Evolutionary conservation across 2,888 invertebrate genomes (phyloP).

Genomic region (Anagyrus pseudococci): DNA sequence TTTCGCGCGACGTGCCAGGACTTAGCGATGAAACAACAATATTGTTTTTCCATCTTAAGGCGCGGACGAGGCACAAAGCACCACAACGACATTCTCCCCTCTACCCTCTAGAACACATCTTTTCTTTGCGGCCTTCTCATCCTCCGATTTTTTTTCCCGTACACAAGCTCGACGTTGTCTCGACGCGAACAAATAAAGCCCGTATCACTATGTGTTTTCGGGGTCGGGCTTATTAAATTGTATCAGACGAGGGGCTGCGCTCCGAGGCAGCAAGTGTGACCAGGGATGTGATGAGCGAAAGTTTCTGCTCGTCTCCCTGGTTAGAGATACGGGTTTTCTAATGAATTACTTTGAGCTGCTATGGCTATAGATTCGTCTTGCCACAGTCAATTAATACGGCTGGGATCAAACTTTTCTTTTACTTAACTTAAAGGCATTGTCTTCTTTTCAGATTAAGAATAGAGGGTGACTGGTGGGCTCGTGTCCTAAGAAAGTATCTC

Average conservation of each 20-base stretch:
- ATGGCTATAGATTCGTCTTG: too few species aligned
- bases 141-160: neutral
- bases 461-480: too few species aligned
- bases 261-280: neutral
- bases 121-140: neutral
- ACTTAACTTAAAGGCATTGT: too few species aligned
- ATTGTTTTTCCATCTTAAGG: constrained; percentile 53
- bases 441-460: too few species aligned
- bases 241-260: neutral
- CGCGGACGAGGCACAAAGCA: constrained; percentile 23
- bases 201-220: constrained; percentile 25
- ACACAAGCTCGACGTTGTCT: neutral
- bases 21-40: constrained; percentile 58
- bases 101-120: neutral
- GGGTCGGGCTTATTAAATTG: constrained; percentile 33
- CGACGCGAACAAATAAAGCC: constrained; percentile 18
- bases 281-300: constrained; percentile 8
- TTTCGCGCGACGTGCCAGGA: constrained; percentile 56
- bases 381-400: too few species aligned
- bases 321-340: too few species aligned
- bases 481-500: too few species aligned
- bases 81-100: neutral
- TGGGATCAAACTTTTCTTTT: constrained; percentile 12
- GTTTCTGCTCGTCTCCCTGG: too few species aligned
- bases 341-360: too few species aligned